Percentiles rank a stretch among this genome's conserved stretches.
Evolutionary conservation across 2,113 vertebrate genomes (phyloP).

Genomic region (Cyprinodon tularosa): DNA sequence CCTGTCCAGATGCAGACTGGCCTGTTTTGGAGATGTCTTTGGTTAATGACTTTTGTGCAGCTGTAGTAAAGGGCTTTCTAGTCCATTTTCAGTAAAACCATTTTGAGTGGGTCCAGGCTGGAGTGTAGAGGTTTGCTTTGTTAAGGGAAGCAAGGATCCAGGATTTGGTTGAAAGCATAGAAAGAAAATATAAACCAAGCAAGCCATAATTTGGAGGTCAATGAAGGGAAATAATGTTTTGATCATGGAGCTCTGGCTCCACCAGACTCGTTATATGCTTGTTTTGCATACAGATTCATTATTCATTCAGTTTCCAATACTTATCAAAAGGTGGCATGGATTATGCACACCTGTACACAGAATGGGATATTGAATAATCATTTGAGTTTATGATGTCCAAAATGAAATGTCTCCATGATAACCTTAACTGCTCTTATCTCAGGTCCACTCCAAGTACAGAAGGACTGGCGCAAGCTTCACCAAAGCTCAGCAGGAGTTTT

Average conservation of each 20-base stretch:
- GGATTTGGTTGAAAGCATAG: too few species aligned
- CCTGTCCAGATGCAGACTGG: too few species aligned
- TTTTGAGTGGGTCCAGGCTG: too few species aligned
- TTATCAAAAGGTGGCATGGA: background rate
- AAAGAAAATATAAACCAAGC: background rate
- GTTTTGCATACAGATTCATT: background rate
- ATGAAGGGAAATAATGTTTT: background rate
- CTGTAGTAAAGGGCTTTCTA: too few species aligned
- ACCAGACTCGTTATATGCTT: too few species aligned
- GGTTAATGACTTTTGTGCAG: too few species aligned
- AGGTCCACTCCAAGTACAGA: constrained; percentile 94
- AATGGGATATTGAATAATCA: too few species aligned
- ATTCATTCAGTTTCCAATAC: background rate
- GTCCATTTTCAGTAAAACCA: too few species aligned
- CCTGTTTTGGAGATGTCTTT: too few species aligned
- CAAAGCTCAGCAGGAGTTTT: constrained; percentile 95
- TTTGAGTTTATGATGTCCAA: background rate
- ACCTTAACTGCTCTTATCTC: background rate
- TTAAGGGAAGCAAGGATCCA: too few species aligned
- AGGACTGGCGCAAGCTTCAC: constrained; percentile 93
- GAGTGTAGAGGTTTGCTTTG: too few species aligned
- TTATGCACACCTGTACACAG: too few species aligned
- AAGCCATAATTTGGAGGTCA: background rate
- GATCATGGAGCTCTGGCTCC: background rate
- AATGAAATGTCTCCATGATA: background rate